A percentile compares a stretch with the other conserved stretches of the same genome.
phyloP scores from a whole-genome alignment of 2,797 vertebrate genomes.

The Brachyrhaphis roseni region DNA sequence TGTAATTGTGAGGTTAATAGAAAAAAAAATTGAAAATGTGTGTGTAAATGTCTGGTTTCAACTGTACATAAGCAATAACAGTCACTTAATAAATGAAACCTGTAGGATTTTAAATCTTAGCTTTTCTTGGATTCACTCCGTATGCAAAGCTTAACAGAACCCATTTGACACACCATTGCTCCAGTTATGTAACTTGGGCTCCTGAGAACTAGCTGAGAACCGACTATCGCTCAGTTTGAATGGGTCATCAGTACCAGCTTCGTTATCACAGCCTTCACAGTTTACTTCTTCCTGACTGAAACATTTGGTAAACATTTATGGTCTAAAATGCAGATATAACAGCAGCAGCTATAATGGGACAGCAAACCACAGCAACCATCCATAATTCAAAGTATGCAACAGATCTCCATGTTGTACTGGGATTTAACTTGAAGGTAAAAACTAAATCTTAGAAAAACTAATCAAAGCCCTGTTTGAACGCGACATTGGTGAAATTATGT shows the following conservation, averaged over 20 bases:
- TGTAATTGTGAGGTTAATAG: not conserved
- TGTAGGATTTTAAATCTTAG: slow-evolving; percentile 28
- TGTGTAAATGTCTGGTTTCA: not conserved
- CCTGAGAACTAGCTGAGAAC: slow-evolving; percentile 27
- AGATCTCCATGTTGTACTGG: slow-evolving; percentile 18
- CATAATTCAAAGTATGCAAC: slow-evolving; percentile 17
- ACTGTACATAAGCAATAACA: slow-evolving; percentile 45
- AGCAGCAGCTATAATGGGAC: slow-evolving; percentile 27
- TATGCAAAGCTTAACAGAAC: not conserved
- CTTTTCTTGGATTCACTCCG: slow-evolving; percentile 9
- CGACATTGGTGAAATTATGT: slow-evolving; percentile 56
- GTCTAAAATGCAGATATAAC: slow-evolving; percentile 29
- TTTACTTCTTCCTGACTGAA: slow-evolving; percentile 14
- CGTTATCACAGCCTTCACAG: slow-evolving; percentile 16
- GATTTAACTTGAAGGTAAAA: slow-evolving; percentile 46
- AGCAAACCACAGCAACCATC: slow-evolving; percentile 32
- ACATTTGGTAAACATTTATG: slow-evolving; percentile 18
- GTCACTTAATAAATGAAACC: slow-evolving; percentile 45
- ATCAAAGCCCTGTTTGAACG: slow-evolving; percentile 56
- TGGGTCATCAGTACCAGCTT: slow-evolving; percentile 48
- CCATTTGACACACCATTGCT: not conserved
- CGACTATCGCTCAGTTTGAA: slow-evolving; percentile 61
- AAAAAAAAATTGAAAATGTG: not conserved
- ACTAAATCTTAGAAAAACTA: slow-evolving; percentile 49
- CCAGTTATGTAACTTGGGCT: not conserved